Base-by-base conservation (phyloP, 2,888 invertebrate genomes). In the Chesias legatella region DNA sequence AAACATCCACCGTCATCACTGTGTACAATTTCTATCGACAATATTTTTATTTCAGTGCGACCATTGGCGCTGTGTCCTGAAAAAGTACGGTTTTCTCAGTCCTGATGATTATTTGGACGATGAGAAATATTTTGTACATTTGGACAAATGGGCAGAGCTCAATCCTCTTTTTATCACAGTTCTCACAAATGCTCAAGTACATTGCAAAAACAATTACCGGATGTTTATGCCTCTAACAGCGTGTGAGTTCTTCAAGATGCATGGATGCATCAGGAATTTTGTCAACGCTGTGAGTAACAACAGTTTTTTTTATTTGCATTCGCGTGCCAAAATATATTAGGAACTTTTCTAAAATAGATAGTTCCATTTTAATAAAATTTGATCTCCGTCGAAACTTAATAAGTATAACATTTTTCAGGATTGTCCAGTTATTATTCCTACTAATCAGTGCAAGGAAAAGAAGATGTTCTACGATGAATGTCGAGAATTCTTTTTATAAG, bases 91-190 rank as follows among this genome's bases (percentile, higher is more conserved):
- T 10, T 38, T 83, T 1, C 10, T 79, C 1, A 48, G 48, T 7
- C 0, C 22, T 1, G 48, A 58, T 0, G 53, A 56, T 0, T 39
- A 33, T 0, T 13, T 80, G 1, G 63, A 71, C 17, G 52, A 63
- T 1, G 69, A 69, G 0, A 75, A 68, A 49, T 79, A 73, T 38
- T 78, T 48, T 26, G 31, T 22, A 0, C 79, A 83, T 43, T 59
- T 84, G 0, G 72, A 76, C 24, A 61, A 63, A 26, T 84, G 83
- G 83, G 65, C 66, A 0, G 50, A 59, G 1, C 48, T 79, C 0
- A 83, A 83, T 23, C 67, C 68, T 0, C 45, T 48, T 1, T 83
- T 80, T 44, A 47, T 43, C 1, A 58, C 56, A 0, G 58, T 68
- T 0, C 62, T 80, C 43, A 5, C 53, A 0, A 61, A 58, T 7